These are phyloP conservation scores for Rhyacichthys aspro DNA, from an alignment of 2,797 vertebrate species.

Conservation along the genomic window DNA sequence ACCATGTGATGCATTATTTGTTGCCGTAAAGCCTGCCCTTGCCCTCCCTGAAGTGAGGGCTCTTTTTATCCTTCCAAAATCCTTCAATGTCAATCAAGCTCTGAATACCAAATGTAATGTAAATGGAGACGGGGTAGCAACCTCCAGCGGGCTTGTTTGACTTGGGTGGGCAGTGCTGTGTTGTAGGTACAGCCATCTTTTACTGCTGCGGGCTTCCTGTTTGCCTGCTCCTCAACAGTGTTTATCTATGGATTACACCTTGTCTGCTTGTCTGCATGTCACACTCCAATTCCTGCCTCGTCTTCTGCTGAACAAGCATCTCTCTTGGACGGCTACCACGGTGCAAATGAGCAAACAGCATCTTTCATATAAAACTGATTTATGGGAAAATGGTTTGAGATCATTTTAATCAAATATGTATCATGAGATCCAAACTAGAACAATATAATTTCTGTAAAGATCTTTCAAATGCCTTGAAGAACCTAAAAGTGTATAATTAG, in stretches of 20 bases:
- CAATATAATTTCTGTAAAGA: too few species aligned
- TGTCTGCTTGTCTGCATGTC: slow-evolving; percentile 71
- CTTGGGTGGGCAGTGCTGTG: slow-evolving; percentile 38
- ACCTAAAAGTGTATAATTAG: too few species aligned
- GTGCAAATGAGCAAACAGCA: slow-evolving; percentile 58
- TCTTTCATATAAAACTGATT: slow-evolving; percentile 52
- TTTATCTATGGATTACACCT: slow-evolving; percentile 78
- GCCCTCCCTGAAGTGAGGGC: slow-evolving; percentile 17
- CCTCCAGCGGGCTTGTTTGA: slow-evolving; percentile 64
- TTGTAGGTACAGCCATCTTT: slow-evolving; percentile 57
- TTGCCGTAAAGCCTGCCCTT: slow-evolving; percentile 28
- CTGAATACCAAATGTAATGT: slow-evolving; percentile 53
- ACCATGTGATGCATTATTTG: neutral
- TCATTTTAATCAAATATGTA: slow-evolving; percentile 45
- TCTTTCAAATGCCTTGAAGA: too few species aligned
- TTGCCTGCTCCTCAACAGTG: slow-evolving; percentile 72
- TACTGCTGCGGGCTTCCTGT: slow-evolving; percentile 56
- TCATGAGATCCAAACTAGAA: neutral
- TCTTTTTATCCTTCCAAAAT: slow-evolving; percentile 35
- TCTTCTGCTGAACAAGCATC: slow-evolving; percentile 74
- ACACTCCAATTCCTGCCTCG: slow-evolving; percentile 59
- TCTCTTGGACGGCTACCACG: slow-evolving; percentile 49
- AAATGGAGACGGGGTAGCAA: slow-evolving; percentile 53
- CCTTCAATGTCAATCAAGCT: slow-evolving; percentile 61
- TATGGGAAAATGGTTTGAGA: slow-evolving; percentile 44